Percentiles rank a stretch among this genome's conserved stretches.
Evolutionary conservation across 2,113 vertebrate genomes (phyloP).

Genomic region (Neodontobutis hainanensis): DNA sequence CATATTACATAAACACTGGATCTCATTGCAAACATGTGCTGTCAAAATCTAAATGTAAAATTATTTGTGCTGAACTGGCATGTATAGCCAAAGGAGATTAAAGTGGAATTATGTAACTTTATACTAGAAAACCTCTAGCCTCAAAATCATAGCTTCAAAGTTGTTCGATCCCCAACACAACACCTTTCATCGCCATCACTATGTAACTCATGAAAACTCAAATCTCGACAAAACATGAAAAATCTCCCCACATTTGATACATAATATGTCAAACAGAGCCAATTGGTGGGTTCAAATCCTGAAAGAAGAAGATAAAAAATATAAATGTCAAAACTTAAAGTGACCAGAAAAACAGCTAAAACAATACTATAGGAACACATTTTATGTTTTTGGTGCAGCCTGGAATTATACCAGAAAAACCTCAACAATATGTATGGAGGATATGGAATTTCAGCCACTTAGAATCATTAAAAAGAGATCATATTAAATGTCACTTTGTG

Average conservation of each 20-base stretch:
- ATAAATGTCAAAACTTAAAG: too few relatives aligned
- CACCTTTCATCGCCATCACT: too few relatives aligned
- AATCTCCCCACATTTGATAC: too few relatives aligned
- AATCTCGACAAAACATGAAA: too few relatives aligned
- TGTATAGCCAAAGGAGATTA: too few relatives aligned
- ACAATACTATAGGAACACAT: conserved; percentile 48
- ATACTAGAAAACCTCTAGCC: too few relatives aligned
- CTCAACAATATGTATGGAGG: conserved; percentile 68
- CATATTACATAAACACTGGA: background rate
- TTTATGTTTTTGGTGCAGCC: conserved; percentile 44
- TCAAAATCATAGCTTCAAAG: too few relatives aligned
- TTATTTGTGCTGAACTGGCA: too few relatives aligned
- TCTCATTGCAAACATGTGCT: background rate
- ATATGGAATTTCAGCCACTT: conserved; percentile 87
- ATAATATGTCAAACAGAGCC: too few relatives aligned
- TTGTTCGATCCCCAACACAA: too few relatives aligned
- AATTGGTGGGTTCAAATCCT: background rate
- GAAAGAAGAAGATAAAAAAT: conserved; percentile 17
- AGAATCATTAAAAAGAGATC: conserved; percentile 92
- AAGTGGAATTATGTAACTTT: too few relatives aligned
- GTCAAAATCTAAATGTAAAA: background rate
- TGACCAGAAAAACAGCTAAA: conserved; percentile 2
- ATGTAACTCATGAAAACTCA: too few relatives aligned
- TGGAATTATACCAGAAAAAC: conserved; percentile 46
- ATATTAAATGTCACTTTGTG: conserved; percentile 90